Evolutionary conservation across 2,888 invertebrate genomes (phyloP).

Genomic region (Philopedon plagiatum): DNA sequence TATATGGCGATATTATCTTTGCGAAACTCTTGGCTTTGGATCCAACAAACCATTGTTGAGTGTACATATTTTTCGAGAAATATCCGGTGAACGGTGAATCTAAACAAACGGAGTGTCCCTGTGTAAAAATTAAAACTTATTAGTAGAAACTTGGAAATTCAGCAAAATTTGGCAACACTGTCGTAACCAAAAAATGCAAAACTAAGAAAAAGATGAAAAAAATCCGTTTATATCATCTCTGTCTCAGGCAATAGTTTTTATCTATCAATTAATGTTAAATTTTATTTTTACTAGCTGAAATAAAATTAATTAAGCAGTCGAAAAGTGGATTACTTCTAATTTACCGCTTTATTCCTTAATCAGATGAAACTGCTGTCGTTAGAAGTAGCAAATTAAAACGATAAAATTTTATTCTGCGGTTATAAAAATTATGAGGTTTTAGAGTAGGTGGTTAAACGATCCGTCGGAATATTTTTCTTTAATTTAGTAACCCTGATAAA

Average conservation of each 20-base stretch:
- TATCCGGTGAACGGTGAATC: too few species aligned
- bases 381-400: background rate
- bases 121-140: too few species aligned
- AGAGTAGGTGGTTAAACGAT: background rate
- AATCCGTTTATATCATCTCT: too few species aligned
- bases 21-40: too few species aligned
- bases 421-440: constrained; percentile 2
- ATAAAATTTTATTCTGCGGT: background rate
- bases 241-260: background rate
- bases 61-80: too few species aligned
- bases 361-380: constrained; percentile 6
- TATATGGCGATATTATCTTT: too few species aligned
- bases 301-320: background rate
- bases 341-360: background rate
- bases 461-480: background rate
- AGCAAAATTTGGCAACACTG: too few species aligned
- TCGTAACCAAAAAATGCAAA: too few species aligned
- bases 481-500: background rate
- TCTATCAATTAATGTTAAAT: background rate
- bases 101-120: too few species aligned
- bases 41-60: too few species aligned
- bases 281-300: background rate
- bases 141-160: too few species aligned
- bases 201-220: too few species aligned
- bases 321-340: background rate